These are phyloP conservation scores for Hypothenemus hampei DNA, from an alignment of 1,140 invertebrate species.

Conservation along the genomic window DNA sequence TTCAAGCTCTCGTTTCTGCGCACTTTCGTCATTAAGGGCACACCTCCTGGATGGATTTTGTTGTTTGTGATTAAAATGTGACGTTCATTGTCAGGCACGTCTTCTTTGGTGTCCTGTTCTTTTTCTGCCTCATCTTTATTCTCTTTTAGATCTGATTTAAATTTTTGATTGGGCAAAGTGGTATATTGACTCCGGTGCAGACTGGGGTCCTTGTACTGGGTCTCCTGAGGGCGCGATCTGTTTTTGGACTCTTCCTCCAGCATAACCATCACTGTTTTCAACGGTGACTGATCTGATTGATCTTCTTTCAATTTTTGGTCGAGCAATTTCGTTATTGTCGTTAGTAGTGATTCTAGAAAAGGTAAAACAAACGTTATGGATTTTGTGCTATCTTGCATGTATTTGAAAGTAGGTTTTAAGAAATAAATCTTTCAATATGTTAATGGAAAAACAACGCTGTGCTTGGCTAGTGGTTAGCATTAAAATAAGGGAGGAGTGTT, in stretches of 20 bases:
- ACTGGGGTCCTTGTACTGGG: constrained; percentile 44
- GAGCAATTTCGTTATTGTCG: constrained; percentile 66
- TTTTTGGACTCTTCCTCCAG: constrained; percentile 40
- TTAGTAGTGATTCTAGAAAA: constrained; percentile 28
- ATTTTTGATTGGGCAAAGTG: constrained; percentile 9
- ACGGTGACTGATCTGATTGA: constrained; percentile 45
- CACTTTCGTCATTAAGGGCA: constrained; percentile 48
- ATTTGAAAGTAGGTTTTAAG: too few relatives aligned
- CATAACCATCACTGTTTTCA: constrained; percentile 19
- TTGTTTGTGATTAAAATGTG: constrained; percentile 34
- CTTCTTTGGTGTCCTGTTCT: constrained; percentile 42
- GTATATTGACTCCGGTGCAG: constrained; percentile 41
- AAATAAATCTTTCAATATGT: too few relatives aligned
- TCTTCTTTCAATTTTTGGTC: constrained; percentile 61
- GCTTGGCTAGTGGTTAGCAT: too few relatives aligned
- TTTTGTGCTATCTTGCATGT: background rate
- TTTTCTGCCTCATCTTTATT: constrained; percentile 39
- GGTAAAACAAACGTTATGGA: background rate
- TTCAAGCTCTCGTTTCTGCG: constrained; percentile 56
- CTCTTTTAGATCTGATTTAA: constrained; percentile 34
- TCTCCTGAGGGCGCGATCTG: constrained; percentile 32
- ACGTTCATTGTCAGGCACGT: constrained; percentile 41
- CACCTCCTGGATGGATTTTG: constrained; percentile 28
- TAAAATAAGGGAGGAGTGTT: too few relatives aligned
- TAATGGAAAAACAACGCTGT: too few relatives aligned